Percentiles rank a stretch among this genome's conserved stretches.
These are phyloP conservation scores for Silurus asotus DNA, from an alignment of 2,113 vertebrate genomes.

Conservation along the genomic window DNA sequence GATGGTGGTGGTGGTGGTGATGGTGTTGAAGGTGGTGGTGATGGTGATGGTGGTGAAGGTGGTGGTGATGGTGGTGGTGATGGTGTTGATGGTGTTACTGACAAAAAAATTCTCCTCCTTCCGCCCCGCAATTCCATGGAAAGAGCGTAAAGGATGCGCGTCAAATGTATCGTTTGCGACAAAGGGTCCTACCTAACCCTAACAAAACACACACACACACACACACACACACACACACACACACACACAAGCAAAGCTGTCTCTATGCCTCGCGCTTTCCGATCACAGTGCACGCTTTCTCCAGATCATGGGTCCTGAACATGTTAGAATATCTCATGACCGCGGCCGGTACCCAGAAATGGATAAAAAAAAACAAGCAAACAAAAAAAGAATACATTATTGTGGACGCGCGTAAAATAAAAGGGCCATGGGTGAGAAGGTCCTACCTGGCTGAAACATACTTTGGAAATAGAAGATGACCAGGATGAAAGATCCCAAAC, in stretches of 20 bases:
- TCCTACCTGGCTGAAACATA: constrained; percentile 98
- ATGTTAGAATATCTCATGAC: background rate
- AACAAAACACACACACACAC: too few species aligned
- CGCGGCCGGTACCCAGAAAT: background rate
- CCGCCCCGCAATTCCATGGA: background rate
- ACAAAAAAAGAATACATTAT: constrained; percentile 13
- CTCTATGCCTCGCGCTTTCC: background rate
- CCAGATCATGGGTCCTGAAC: background rate
- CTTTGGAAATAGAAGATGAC: constrained; percentile 99
- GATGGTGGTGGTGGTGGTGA: too few species aligned
- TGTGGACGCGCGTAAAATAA: background rate
- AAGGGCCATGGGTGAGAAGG: constrained; percentile 38
- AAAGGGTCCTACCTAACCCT: too few species aligned
- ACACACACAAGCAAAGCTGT: background rate
- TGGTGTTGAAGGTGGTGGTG: too few species aligned
- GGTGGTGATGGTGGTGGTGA: too few species aligned
- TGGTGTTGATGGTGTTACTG: too few species aligned
- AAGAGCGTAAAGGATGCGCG: background rate
- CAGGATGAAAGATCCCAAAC: constrained; percentile 93
- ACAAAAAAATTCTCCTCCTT: background rate
- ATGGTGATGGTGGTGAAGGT: too few species aligned
- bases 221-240: too few species aligned
- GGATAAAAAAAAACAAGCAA: background rate
- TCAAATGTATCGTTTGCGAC: too few species aligned
- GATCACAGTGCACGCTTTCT: background rate